Evolutionary conservation across 2,113 vertebrate species (phyloP).

Genomic region (Nymphicus hollandicus): DNA sequence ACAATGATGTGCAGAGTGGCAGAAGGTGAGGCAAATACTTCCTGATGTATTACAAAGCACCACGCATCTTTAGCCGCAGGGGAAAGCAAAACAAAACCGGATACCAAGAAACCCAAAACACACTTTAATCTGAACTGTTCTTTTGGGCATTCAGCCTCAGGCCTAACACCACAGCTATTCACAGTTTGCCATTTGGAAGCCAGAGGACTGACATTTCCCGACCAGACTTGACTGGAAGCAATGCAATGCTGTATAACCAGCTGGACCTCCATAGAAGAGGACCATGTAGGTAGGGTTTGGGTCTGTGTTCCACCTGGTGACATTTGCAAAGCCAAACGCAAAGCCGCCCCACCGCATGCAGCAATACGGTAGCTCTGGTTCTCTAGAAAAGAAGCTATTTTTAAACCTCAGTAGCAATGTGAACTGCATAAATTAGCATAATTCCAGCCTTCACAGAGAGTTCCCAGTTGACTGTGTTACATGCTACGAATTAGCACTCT

Average conservation of each 20-base stretch:
- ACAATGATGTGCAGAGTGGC: not conserved
- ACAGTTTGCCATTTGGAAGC: not conserved
- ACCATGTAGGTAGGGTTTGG: not conserved
- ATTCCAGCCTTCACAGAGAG: constrained; percentile 55
- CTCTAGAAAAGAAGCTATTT: constrained; percentile 70
- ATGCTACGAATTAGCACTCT: constrained; percentile 45
- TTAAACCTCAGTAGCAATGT: constrained; percentile 63
- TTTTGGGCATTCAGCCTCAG: not conserved
- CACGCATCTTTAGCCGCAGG: not conserved
- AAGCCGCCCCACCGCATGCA: not conserved
- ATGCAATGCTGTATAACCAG: not conserved
- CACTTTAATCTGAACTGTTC: not conserved
- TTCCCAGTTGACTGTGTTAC: constrained; percentile 36
- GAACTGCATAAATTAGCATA: constrained; percentile 75
- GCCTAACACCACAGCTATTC: not conserved
- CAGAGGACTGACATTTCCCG: not conserved
- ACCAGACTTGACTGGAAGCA: not conserved
- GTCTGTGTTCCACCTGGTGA: not conserved
- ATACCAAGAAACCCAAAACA: not conserved
- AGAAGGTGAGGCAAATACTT: not conserved
- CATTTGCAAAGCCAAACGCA: not conserved
- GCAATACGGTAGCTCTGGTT: constrained; percentile 20
- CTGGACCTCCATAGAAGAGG: not conserved
- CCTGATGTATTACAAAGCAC: not conserved
- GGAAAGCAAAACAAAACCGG: not conserved